These are phyloP conservation scores for Spea hammondii DNA, from an alignment of 2,797 vertebrate species.

Conservation along the genomic window DNA sequence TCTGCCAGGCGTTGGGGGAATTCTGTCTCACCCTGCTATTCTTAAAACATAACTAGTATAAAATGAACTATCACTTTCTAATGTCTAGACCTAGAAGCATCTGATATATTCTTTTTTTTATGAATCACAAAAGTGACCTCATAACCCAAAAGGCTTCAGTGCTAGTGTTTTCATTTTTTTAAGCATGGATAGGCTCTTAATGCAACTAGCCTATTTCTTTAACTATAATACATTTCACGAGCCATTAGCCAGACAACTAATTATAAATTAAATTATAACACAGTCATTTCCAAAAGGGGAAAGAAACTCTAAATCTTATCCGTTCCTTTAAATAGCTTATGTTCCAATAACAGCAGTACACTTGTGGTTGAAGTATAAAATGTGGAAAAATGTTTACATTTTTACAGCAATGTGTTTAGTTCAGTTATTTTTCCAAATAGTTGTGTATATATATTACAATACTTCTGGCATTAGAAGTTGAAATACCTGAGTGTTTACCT, in stretches of 20 bases:
- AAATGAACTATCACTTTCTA: too few relatives aligned
- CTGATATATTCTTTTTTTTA: too few relatives aligned
- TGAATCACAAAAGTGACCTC: neutral
- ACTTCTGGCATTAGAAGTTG: too few relatives aligned
- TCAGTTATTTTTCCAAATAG: too few relatives aligned
- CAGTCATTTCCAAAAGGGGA: conserved; percentile 9
- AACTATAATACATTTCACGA: conserved; percentile 39
- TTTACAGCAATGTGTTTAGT: too few relatives aligned
- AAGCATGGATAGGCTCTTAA: conserved; percentile 20
- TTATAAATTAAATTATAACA: conserved; percentile 28
- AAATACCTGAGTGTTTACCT: too few relatives aligned
- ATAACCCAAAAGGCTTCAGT: neutral
- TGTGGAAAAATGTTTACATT: too few relatives aligned
- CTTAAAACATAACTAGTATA: too few relatives aligned
- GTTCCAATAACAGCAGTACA: neutral
- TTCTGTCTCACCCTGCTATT: too few relatives aligned
- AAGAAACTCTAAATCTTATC: neutral
- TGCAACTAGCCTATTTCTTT: conserved; percentile 29
- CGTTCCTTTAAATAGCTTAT: neutral
- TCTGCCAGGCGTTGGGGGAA: too few relatives aligned
- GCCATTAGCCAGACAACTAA: conserved; percentile 34
- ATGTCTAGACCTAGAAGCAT: too few relatives aligned
- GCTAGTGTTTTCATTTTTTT: neutral
- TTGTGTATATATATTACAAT: neutral
- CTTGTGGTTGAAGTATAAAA: too few relatives aligned